These are phyloP conservation scores for Acromyrmex charruanus DNA, from an alignment of 1,140 invertebrate species.

Conservation along the genomic window DNA sequence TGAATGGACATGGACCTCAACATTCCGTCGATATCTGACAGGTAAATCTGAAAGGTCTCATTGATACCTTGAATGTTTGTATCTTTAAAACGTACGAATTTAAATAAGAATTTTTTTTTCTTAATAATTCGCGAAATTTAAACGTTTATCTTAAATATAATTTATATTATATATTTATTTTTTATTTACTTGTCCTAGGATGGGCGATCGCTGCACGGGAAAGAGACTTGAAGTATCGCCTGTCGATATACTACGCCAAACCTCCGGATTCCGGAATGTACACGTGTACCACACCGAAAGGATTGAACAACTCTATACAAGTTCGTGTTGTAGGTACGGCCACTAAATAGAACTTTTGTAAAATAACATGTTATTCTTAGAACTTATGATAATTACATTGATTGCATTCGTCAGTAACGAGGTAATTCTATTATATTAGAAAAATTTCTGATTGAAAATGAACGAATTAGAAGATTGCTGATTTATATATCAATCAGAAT, in stretches of 20 bases:
- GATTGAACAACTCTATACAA: slow-evolving; percentile 92
- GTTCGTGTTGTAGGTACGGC: slow-evolving; percentile 92
- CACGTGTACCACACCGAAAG: slow-evolving; percentile 93
- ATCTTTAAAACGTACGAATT: neutral
- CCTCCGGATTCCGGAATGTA: slow-evolving; percentile 93
- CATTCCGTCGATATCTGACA: slow-evolving; percentile 91
- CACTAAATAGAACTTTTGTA: neutral
- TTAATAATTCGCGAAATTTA: neutral
- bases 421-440: too few species aligned
- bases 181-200: slow-evolving; percentile 86
- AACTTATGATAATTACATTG: neutral
- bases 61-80: neutral
- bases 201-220: slow-evolving; percentile 93
- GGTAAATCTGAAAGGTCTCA: slow-evolving; percentile 85
- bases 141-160: neutral
- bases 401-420: neutral
- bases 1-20: slow-evolving; percentile 96
- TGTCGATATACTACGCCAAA: slow-evolving; percentile 94
- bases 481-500: too few species aligned
- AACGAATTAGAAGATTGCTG: too few species aligned
- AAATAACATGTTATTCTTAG: neutral
- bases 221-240: slow-evolving; percentile 92
- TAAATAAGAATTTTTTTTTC: neutral
- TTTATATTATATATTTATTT: neutral
- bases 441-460: too few species aligned